phyloP scores from a whole-genome alignment of 23 tunicate species.

The Ascidia mentula region DNA sequence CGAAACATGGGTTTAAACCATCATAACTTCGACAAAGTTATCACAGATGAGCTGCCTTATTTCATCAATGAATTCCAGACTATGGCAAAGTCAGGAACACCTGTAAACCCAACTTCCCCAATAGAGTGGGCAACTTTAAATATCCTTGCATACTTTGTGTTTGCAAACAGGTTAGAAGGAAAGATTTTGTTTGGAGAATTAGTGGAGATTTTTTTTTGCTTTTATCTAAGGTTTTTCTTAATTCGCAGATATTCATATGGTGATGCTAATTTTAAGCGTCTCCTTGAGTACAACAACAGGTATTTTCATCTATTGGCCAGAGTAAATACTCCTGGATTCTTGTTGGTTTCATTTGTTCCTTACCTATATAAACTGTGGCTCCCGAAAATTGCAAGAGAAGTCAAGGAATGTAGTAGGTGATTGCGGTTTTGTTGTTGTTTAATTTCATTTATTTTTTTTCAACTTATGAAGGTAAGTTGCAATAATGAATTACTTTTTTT shows the following conservation, averaged over 20 bases:
- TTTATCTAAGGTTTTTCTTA: no score
- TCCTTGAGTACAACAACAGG: not conserved
- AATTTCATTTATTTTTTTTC: not conserved
- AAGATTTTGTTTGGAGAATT: not conserved
- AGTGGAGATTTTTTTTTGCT: no score
- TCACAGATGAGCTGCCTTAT: conserved; percentile 19
- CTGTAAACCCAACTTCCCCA: not conserved
- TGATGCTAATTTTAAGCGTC: not conserved
- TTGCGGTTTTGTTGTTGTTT: not conserved
- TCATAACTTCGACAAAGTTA: not conserved
- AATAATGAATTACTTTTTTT: no score
- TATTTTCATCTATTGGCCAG: not conserved
- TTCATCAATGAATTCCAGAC: conserved; percentile 9
- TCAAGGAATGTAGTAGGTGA: not conserved
- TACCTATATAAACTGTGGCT: conserved; percentile 14
- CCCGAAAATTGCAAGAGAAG: not conserved
- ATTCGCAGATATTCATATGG: conserved; percentile 5
- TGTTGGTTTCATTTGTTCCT: conserved; percentile 3
- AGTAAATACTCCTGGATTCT: not conserved
- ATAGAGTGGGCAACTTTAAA: conserved; percentile 18
- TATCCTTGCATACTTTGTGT: conserved; percentile 16
- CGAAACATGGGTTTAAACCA: conserved; percentile 1
- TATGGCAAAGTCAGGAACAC: no score
- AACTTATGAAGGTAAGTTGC: not conserved
- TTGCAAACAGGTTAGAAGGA: conserved; percentile 1